Conservation (phyloP, 1,140 invertebrate genomes). For the Drosophila sp. region DNA sequence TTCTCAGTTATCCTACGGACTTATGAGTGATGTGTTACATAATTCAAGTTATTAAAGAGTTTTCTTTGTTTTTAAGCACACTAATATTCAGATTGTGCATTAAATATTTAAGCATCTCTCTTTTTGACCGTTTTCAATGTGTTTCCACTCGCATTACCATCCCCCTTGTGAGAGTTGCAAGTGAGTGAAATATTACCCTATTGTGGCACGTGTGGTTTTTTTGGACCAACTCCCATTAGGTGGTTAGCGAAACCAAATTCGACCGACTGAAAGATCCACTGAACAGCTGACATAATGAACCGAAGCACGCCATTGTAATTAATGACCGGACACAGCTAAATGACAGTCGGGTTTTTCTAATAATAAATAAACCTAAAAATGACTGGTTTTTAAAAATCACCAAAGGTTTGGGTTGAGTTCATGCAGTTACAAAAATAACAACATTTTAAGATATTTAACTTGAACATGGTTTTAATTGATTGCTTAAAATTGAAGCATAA, state of each 20-base stretch:
- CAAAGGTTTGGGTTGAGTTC: neutral
- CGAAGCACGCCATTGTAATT: constrained; percentile 45
- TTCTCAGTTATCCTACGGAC: too few relatives aligned
- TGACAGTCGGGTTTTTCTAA: constrained; percentile 44
- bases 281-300: constrained; percentile 40
- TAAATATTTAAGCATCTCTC: constrained; percentile 6
- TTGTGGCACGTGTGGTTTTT: constrained; percentile 37
- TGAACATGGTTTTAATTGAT: too few relatives aligned
- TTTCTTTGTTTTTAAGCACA: neutral
- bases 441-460: too few relatives aligned
- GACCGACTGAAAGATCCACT: constrained; percentile 19
- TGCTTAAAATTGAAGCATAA: too few relatives aligned
- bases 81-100: neutral
- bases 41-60: neutral
- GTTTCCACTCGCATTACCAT: constrained; percentile 25
- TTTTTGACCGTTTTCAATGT: neutral
- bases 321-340: constrained; percentile 37
- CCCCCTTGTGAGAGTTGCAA: constrained; percentile 7
- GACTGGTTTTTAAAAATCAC: neutral
- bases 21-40: too few relatives aligned
- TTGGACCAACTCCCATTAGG: constrained; percentile 32
- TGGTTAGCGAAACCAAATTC: constrained; percentile 41
- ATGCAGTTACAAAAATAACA: neutral
- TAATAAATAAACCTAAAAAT: constrained; percentile 16
- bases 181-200: constrained; percentile 32